Conservation (phyloP, 2,113 vertebrate genomes). For the Mirounga angustirostris region DNA sequence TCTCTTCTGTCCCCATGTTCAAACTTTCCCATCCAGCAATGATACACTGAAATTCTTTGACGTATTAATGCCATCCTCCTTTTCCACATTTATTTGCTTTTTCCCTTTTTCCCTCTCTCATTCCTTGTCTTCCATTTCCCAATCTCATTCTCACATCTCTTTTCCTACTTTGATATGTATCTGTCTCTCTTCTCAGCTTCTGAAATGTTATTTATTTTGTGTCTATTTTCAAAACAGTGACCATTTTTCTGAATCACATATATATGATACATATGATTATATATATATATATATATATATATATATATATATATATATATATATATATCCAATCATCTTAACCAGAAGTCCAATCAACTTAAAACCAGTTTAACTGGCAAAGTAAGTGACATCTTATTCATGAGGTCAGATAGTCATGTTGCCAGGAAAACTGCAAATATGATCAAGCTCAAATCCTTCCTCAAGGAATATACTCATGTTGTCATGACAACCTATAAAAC, state of each 20-base stretch:
- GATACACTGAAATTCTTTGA: background rate
- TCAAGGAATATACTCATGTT: constrained; percentile 14
- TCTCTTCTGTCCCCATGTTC: background rate
- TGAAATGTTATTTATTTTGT: background rate
- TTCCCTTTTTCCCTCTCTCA: background rate
- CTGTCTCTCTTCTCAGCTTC: background rate
- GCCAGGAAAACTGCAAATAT: constrained; percentile 63
- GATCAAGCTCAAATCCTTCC: constrained; percentile 51
- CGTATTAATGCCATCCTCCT: background rate
- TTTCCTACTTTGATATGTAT: background rate
- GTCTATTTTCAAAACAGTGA: constrained; percentile 18
- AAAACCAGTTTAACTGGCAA: constrained; percentile 65
- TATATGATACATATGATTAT: background rate
- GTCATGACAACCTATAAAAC: constrained; percentile 65
- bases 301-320: background rate
- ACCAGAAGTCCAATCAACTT: constrained; percentile 1
- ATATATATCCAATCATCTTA: background rate
- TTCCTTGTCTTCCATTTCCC: background rate
- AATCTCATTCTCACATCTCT: background rate
- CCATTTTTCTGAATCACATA: background rate
- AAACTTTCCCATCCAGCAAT: background rate
- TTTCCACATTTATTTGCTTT: background rate
- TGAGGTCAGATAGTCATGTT: constrained; percentile 58
- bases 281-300: background rate
- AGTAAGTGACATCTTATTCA: constrained; percentile 5